phyloP scores from a whole-genome alignment of 2,888 invertebrate genomes.

The Leptopilina drosophilae region DNA sequence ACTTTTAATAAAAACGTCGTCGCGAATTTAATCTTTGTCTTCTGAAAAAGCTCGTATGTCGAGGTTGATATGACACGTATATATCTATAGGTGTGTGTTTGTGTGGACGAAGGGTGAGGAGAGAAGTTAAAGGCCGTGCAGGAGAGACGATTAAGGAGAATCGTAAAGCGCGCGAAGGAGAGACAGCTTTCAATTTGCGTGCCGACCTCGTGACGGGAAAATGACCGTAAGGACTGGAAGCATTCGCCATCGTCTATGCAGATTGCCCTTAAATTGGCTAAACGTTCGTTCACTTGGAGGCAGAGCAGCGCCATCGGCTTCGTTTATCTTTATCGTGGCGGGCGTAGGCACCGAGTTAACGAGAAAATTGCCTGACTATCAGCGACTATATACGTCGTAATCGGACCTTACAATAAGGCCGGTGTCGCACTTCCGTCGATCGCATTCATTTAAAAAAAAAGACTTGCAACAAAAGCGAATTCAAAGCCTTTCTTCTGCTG shows the following conservation, averaged over 20 bases:
- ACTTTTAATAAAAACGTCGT: conserved; percentile 8
- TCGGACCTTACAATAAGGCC: conserved; percentile 57
- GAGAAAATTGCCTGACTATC: conserved; percentile 59
- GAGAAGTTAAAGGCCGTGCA: conserved; percentile 4
- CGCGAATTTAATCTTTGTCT: neutral
- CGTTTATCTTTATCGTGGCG: conserved; percentile 57
- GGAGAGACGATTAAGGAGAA: conserved; percentile 18
- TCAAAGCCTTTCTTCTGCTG: conserved; percentile 11
- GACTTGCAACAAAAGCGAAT: conserved; percentile 28
- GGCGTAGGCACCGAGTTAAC: conserved; percentile 58
- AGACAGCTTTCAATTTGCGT: conserved; percentile 49
- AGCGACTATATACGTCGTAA: conserved; percentile 54
- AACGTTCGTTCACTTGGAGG: conserved; percentile 51
- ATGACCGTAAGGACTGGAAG: conserved; percentile 45
- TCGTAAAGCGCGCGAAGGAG: conserved; percentile 39
- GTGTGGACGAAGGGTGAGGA: neutral
- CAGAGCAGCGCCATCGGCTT: conserved; percentile 52
- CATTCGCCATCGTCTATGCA: conserved; percentile 53
- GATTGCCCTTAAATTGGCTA: conserved; percentile 59
- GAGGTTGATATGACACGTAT: no score
- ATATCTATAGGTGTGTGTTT: neutral
- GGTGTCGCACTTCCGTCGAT: conserved; percentile 57
- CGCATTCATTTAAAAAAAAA: conserved; percentile 24
- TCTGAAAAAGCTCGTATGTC: neutral
- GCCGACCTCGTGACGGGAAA: conserved; percentile 45